These are phyloP conservation scores for Pardosa pseudoannulata DNA, from an alignment of 2,888 invertebrate species.

Conservation along the genomic window DNA sequence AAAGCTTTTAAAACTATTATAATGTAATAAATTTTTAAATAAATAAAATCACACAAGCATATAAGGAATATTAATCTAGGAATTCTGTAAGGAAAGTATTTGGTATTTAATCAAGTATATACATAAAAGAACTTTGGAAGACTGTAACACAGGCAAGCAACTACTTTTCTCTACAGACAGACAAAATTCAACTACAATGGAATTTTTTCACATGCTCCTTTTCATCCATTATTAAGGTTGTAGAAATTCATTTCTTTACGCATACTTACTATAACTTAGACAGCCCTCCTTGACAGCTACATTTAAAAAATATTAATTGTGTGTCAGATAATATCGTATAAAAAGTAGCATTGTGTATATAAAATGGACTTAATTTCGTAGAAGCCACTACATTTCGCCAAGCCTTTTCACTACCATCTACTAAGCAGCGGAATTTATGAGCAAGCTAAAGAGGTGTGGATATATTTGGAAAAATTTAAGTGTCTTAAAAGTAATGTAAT, in stretches of 20 bases:
- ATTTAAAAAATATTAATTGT: slow-evolving; percentile 37
- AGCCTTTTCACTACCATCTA: neutral
- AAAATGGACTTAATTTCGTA: neutral
- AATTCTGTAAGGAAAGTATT: neutral
- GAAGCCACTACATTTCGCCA: neutral
- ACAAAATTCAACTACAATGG: neutral
- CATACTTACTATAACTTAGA: slow-evolving; percentile 62
- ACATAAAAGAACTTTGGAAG: no score
- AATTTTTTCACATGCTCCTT: slow-evolving; percentile 28
- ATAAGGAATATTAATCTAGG: neutral
- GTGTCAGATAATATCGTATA: neutral
- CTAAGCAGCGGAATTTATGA: neutral
- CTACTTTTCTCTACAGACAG: slow-evolving; percentile 22
- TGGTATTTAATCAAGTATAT: neutral
- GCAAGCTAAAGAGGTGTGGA: neutral
- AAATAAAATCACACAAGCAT: neutral
- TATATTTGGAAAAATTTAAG: neutral
- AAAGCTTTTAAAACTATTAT: neutral
- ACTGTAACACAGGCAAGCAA: neutral
- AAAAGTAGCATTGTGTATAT: neutral
- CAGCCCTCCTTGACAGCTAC: slow-evolving; percentile 55
- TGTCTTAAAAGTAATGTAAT: neutral
- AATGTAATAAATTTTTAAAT: neutral
- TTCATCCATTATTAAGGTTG: slow-evolving; percentile 3
- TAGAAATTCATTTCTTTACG: neutral